Conservation (phyloP, 2,888 invertebrate genomes). For the Sussaba pulchella region DNA sequence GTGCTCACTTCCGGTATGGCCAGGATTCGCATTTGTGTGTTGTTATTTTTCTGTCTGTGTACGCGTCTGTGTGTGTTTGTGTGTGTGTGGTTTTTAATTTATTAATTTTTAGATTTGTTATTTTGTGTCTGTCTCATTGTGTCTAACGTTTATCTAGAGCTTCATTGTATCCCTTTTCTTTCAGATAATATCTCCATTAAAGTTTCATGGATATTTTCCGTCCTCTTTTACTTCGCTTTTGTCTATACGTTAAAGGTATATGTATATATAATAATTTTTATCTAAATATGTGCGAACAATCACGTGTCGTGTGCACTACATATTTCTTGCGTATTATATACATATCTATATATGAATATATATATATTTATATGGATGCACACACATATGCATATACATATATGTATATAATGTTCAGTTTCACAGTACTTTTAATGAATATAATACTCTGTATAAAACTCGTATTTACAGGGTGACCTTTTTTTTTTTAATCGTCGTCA, state of each 20-base stretch:
- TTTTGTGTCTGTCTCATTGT: slow-evolving; percentile 59
- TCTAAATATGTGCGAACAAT: slow-evolving; percentile 83
- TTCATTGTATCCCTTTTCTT: slow-evolving; percentile 33
- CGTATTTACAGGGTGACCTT: slow-evolving; percentile 83
- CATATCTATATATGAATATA: slow-evolving; percentile 68
- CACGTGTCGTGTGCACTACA: slow-evolving; percentile 82
- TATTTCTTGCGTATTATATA: slow-evolving; percentile 69
- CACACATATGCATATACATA: slow-evolving; percentile 73
- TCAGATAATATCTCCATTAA: slow-evolving; percentile 30
- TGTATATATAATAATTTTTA: slow-evolving; percentile 69
- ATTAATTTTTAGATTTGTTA: slow-evolving; percentile 10
- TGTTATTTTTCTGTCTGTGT: slow-evolving; percentile 3
- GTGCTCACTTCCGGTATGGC: slow-evolving; percentile 68
- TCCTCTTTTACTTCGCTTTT: slow-evolving; percentile 47
- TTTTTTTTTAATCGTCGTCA: slow-evolving; percentile 46
- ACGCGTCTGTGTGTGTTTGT: background rate
- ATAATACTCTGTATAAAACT: slow-evolving; percentile 84
- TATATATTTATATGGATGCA: slow-evolving; percentile 60
- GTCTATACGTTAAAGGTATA: slow-evolving; percentile 58
- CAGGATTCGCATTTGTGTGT: slow-evolving; percentile 23
- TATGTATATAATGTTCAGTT: slow-evolving; percentile 74
- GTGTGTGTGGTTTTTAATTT: too few species aligned
- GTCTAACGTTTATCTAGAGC: slow-evolving; percentile 70
- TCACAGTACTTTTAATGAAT: slow-evolving; percentile 81
- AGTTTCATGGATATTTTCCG: slow-evolving; percentile 17